Conservation (phyloP, 2,113 vertebrate species). For the Scortum barcoo region DNA sequence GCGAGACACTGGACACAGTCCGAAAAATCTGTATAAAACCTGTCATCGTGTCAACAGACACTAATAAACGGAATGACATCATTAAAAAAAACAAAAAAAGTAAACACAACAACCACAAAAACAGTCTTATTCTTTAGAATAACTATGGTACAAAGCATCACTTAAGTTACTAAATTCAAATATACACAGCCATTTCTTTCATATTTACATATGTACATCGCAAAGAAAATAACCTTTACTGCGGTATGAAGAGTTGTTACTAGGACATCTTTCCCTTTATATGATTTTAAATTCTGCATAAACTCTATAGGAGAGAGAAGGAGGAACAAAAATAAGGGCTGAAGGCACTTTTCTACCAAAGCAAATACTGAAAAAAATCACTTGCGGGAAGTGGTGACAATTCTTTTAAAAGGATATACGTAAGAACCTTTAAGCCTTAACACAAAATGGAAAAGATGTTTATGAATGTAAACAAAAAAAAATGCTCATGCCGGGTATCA, state of each 20-base stretch:
- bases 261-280: slow-evolving; percentile 72
- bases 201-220: slow-evolving; percentile 97
- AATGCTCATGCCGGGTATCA: slow-evolving; percentile 50
- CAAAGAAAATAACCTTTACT: slow-evolving; percentile 76
- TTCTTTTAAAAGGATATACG: slow-evolving; percentile 28
- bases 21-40: slow-evolving; percentile 74
- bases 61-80: slow-evolving; percentile 90
- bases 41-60: slow-evolving; percentile 74
- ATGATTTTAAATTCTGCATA: slow-evolving; percentile 64
- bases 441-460: slow-evolving; percentile 51
- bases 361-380: slow-evolving; percentile 82
- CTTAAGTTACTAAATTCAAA: slow-evolving; percentile 97
- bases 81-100: no score
- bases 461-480: slow-evolving; percentile 73
- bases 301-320: slow-evolving; percentile 31
- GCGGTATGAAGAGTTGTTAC: slow-evolving; percentile 48
- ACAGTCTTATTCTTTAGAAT: slow-evolving; percentile 68
- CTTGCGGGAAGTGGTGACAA: slow-evolving; percentile 53
- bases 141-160: slow-evolving; percentile 83
- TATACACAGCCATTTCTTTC: slow-evolving; percentile 94
- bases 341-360: slow-evolving; percentile 92
- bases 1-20: slow-evolving; percentile 71
- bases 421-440: slow-evolving; percentile 25
- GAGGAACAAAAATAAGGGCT: slow-evolving; percentile 73
- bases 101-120: slow-evolving; percentile 60